Conservation (phyloP, 2,888 invertebrate genomes). For the Sminthurinus aureus region DNA sequence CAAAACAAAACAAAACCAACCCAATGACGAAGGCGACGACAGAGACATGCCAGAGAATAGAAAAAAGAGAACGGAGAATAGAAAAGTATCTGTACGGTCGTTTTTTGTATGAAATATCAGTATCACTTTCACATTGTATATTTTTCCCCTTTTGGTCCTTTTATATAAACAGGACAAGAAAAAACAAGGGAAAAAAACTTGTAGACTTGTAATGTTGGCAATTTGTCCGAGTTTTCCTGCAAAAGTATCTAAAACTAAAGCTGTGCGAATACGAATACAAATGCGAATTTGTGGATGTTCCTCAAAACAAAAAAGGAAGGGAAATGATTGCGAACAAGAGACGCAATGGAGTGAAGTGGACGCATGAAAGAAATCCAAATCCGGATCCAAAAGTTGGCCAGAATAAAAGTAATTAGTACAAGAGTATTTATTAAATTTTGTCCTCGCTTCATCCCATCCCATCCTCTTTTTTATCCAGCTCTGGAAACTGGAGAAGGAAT, state of each 20-base stretch:
- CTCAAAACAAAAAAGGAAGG: not conserved
- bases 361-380: not conserved
- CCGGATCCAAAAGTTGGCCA: not conserved
- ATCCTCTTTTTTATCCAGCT: not conserved
- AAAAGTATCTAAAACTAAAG: too few species aligned
- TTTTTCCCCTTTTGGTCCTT: too few species aligned
- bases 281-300: not conserved
- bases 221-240: not conserved
- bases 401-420: not conserved
- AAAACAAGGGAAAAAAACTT: slow-evolving; percentile 1
- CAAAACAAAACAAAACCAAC: too few species aligned
- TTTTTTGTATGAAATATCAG: too few species aligned
- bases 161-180: not conserved
- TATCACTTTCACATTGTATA: too few species aligned
- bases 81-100: not conserved
- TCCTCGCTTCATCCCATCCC: not conserved
- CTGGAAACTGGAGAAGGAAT: not conserved
- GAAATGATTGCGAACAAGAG: not conserved
- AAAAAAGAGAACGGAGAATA: not conserved
- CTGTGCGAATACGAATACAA: not conserved
- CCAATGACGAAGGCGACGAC: too few species aligned
- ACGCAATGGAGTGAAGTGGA: not conserved
- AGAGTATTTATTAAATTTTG: not conserved
- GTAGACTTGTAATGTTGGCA: not conserved
- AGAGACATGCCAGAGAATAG: too few species aligned